Evolutionary conservation across 2,888 invertebrate species (phyloP), one percentile per base, ranked within the genome.

Genomic region (Amiota minor): DNA sequence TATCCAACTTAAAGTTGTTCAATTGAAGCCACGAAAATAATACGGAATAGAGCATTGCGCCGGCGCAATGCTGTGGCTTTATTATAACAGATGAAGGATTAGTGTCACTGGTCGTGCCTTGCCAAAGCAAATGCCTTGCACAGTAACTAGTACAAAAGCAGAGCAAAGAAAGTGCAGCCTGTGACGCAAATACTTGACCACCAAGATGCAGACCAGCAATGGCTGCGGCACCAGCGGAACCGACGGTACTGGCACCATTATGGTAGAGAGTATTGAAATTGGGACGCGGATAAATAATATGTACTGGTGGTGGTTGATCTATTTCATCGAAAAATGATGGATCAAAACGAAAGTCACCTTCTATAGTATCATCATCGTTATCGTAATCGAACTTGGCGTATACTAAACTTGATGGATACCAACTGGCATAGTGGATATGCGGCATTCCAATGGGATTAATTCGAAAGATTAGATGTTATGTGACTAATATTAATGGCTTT

Each of bases 251-350:
- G 46, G 14, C 74, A 12, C 69, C 73, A 69, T 75, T 81, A 50
- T 80, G 76, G n/a, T 80, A 79, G 46, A 79, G 71, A 12, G 79
- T 78, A 62, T 81, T 82, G 45, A 81, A 82, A 12, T 87, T 86
- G 47, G 93, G 93, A 82, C 92, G 92, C 68, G 93, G 93, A 90
- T 93, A 93, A 82, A 93, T 91, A 86, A 93, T 93, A 88, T 93
- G 93, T 74, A 93, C 93, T 73, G 93, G 93, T 71, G 93, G 93
- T 62, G 93, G 93, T 77, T 93, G 92, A 82, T 92, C 92, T 79
- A 93, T 91, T 79, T 92, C 93, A 86, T 93, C 93, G 81, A 93
- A 93, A 81, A 92, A 91, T 81, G 92, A 87, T 11, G 89, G 88
- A 86, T 90, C 90, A 74, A 87, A 89, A 46, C 87, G 84, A 65